Percentiles rank a stretch among this genome's conserved stretches.
These are phyloP conservation scores for Hassar affinis DNA, from an alignment of 2,113 vertebrate genomes.

Conservation along the genomic window DNA sequence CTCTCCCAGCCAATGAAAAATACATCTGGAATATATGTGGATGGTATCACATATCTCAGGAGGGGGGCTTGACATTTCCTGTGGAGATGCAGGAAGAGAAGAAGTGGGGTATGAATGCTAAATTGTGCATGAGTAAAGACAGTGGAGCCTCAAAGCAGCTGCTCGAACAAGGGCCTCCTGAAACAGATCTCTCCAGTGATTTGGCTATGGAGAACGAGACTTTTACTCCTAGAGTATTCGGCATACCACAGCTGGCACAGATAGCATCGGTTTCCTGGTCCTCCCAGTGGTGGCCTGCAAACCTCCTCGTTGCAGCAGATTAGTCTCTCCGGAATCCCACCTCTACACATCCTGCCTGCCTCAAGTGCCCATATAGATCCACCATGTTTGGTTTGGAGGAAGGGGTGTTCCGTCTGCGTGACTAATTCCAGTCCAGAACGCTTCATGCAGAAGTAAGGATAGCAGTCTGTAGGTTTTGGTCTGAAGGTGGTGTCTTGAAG, in stretches of 20 bases:
- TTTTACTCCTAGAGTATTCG: conserved; percentile 30
- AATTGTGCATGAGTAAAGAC: conserved; percentile 35
- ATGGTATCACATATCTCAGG: conserved; percentile 49
- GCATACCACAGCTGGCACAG: conserved; percentile 58
- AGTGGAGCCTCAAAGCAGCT: conserved; percentile 41
- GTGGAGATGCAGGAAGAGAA: conserved; percentile 33
- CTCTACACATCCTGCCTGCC: conserved; percentile 43
- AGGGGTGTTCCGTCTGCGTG: not conserved
- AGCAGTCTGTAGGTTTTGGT: conserved; percentile 10
- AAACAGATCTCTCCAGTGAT: conserved; percentile 42
- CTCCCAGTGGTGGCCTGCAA: conserved; percentile 39
- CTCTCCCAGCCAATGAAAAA: conserved; percentile 30
- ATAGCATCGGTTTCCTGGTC: conserved; percentile 62
- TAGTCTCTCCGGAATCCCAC: conserved; percentile 46
- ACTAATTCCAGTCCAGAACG: conserved; percentile 7
- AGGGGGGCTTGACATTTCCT: conserved; percentile 27
- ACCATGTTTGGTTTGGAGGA: conserved; percentile 23
- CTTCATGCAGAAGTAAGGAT: conserved; percentile 16
- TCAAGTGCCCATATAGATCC: conserved; percentile 30
- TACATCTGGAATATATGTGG: conserved; percentile 52
- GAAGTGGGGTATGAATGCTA: conserved; percentile 48
- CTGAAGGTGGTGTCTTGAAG: not conserved
- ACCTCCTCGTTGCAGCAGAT: conserved; percentile 52
- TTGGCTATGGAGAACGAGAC: conserved; percentile 34
- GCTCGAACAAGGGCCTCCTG: conserved; percentile 27